Evolutionary conservation across 2,797 vertebrate genomes (phyloP).

Genomic region (Miichthys miiuy): DNA sequence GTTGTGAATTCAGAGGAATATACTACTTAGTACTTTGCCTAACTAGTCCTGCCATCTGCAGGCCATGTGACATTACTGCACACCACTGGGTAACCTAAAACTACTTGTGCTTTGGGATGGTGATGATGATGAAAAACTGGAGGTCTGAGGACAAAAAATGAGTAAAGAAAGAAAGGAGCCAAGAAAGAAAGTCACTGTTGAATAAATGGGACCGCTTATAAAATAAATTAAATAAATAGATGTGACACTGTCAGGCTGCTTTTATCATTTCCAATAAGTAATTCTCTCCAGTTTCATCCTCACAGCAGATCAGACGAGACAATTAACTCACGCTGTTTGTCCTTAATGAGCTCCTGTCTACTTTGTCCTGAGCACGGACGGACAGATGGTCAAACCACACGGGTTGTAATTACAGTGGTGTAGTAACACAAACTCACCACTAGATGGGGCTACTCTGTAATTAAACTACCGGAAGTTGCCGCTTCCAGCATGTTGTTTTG

Average conservation of each 20-base stretch:
- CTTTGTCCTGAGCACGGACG: neutral
- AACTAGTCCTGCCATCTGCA: conserved; percentile 56
- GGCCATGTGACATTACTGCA: conserved; percentile 22
- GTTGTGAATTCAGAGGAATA: neutral
- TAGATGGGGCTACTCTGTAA: conserved; percentile 9
- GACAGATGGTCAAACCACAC: conserved; percentile 3
- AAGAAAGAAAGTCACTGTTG: neutral
- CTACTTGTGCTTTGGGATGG: neutral
- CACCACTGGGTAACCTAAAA: neutral
- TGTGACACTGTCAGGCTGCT: neutral
- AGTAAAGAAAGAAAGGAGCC: neutral
- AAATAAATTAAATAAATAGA: neutral
- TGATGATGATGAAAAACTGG: neutral
- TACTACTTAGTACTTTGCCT: neutral
- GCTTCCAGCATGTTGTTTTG: neutral
- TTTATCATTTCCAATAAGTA: neutral
- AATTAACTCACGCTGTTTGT: neutral
- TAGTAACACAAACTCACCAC: fast-evolving
- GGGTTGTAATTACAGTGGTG: neutral
- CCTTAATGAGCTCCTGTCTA: conserved; percentile 6
- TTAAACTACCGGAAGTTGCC: conserved; percentile 43
- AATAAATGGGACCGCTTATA: neutral
- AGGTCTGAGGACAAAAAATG: neutral
- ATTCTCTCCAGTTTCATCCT: neutral
- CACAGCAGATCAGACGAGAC: neutral